Evolutionary conservation across 2,113 vertebrate species (phyloP), one percentile per base, ranked within the genome.

Genomic region (Toxostoma redivivum): DNA sequence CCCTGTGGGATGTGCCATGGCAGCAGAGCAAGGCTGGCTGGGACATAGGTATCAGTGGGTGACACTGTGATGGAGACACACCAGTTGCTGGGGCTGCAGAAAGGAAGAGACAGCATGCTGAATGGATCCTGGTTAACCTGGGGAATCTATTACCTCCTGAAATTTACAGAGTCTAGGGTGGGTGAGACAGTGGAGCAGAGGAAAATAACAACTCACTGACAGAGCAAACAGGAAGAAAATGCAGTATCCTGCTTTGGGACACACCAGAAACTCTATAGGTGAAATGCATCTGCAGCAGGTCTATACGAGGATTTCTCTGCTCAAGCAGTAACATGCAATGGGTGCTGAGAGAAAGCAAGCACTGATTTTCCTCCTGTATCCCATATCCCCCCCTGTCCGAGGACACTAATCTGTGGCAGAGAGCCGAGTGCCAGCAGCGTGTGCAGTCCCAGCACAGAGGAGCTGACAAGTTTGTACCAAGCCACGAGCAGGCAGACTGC

Each of bases 401-500:
- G 78, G 69, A 54, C 80, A 47, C 47, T 18, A 38, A 80, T 88
- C 69, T 33, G 79, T 94, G 84, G 54, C 89, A 89, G 69, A 7
- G 2, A 94, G 79, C 66, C 0, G 4, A 92, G 51, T 38, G 54
- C n/a, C 81, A 85, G 65, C 33, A 62, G 44, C 3, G 0, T 48
- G 76, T 40, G 80, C 61, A 54, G 64, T 30, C 85, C 92, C 86
- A 37, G 87, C 85, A 62, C 12, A 0, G 71, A 77, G 77, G 45
- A 95, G 80, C 89, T 67, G 56, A 12, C 3, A 0, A 74, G 62
- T 88, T 66, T 77, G 92, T 60, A 61, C 80, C 58, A 33, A 88
- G 76, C 64, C 86, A 70, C 8, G 21, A 90, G 86, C 80, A 93
- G 53, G 66, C 80, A 91, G 81, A 48, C 11, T 70, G 82, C 4